Conservation (phyloP, 1,140 invertebrate genomes). For the Diuraphis noxia region DNA sequence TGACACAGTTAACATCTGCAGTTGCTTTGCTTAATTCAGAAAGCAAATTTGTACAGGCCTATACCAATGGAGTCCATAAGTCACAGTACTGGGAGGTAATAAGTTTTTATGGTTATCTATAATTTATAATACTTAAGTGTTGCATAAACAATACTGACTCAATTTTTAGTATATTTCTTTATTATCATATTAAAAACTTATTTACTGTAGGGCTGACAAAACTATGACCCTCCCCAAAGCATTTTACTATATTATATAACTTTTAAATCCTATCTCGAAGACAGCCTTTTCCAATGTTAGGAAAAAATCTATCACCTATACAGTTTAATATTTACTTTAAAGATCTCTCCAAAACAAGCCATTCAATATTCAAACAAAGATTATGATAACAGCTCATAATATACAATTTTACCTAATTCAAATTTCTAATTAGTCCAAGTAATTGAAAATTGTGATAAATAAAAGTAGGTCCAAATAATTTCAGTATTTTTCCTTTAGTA, state of each 20-base stretch:
- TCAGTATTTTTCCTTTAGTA: too few species aligned
- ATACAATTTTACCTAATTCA: too few species aligned
- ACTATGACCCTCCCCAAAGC: not conserved
- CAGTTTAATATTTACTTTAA: too few species aligned
- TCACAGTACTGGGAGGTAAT: conserved; percentile 85
- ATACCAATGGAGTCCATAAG: conserved; percentile 82
- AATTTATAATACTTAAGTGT: not conserved
- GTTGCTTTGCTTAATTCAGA: conserved; percentile 91
- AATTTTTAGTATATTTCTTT: not conserved
- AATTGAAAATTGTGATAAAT: too few species aligned
- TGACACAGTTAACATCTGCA: conserved; percentile 93
- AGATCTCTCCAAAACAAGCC: too few species aligned
- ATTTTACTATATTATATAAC: not conserved
- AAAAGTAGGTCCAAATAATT: too few species aligned
- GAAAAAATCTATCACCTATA: too few species aligned
- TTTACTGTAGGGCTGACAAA: not conserved
- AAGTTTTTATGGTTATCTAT: not conserved
- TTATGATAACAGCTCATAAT: too few species aligned
- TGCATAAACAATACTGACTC: not conserved
- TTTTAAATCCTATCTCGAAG: not conserved
- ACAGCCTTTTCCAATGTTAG: too few species aligned
- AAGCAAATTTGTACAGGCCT: conserved; percentile 92
- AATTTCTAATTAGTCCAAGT: too few species aligned
- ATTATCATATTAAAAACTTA: not conserved
- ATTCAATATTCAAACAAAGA: too few species aligned